Percentiles rank a stretch among this genome's conserved stretches.
Evolutionary conservation across 2,888 invertebrate genomes (phyloP).

Genomic region (Julus scandinavius): DNA sequence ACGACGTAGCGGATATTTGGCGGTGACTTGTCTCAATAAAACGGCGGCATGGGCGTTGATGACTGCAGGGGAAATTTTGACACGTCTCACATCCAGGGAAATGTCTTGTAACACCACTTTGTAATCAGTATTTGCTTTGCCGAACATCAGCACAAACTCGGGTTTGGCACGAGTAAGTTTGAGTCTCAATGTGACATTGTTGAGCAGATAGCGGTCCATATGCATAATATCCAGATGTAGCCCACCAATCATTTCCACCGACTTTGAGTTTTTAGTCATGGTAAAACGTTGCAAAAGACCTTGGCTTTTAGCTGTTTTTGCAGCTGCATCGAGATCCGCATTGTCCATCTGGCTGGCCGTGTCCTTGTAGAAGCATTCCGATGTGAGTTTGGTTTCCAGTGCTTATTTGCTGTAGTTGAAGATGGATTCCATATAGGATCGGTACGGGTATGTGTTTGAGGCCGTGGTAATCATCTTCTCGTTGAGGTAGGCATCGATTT

Average conservation of each 20-base stretch:
- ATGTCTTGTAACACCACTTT: constrained; percentile 59
- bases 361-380: background rate
- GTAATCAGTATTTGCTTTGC: constrained; percentile 56
- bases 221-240: constrained; percentile 19
- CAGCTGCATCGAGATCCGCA: background rate
- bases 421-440: background rate
- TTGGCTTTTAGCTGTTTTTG: background rate
- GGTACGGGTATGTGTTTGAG: background rate
- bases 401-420: constrained; percentile 19
- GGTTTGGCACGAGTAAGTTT: background rate
- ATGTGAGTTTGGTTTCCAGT: background rate
- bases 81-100: constrained; percentile 59
- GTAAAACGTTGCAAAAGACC: background rate
- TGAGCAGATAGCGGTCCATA: background rate
- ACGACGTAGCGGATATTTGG: constrained; percentile 59
- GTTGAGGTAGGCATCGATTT: constrained; percentile 27
- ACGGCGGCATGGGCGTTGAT: constrained; percentile 59
- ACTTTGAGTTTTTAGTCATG: background rate
- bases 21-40: constrained; percentile 57
- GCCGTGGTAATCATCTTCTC: background rate
- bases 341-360: background rate
- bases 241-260: background rate
- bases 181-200: background rate
- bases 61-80: constrained; percentile 59
- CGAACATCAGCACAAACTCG: constrained; percentile 59